Conservation (phyloP, 92 coral and sea anemone genomes). For the Phenganax subtilis region DNA sequence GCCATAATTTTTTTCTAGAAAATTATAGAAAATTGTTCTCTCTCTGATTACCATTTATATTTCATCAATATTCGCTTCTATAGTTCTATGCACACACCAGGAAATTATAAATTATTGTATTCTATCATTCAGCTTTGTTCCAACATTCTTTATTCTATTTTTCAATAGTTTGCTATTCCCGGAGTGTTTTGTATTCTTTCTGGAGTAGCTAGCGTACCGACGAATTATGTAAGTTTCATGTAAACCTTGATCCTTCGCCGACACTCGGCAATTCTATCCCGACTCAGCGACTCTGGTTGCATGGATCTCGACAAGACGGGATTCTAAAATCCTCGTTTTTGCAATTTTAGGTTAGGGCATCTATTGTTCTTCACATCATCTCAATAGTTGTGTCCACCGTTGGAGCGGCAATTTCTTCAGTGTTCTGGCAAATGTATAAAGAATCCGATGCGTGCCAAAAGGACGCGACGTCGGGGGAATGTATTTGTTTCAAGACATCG, state of each 20-base stretch:
- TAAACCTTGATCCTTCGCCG: too few relatives aligned
- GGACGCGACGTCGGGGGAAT: neutral
- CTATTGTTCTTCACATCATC: conserved; percentile 6
- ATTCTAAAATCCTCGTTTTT: neutral
- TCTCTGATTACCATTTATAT: too few relatives aligned
- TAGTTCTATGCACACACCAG: neutral
- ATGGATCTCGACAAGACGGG: neutral
- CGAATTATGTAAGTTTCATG: neutral
- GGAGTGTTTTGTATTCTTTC: conserved; percentile 10
- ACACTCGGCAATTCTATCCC: too few relatives aligned
- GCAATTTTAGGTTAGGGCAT: conserved; percentile 2
- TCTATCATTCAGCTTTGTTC: neutral
- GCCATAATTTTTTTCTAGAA: too few relatives aligned
- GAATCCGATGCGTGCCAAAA: neutral
- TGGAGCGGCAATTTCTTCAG: conserved; percentile 16
- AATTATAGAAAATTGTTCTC: too few relatives aligned
- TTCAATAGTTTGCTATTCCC: neutral
- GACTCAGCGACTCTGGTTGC: too few relatives aligned
- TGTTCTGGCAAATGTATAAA: conserved; percentile 27
- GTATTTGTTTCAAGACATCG: conserved; percentile 4
- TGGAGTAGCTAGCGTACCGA: neutral
- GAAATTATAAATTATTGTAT: neutral
- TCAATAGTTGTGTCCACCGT: conserved; percentile 5
- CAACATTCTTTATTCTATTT: neutral
- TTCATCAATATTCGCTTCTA: too few relatives aligned